Conservation (phyloP, 2,113 vertebrate species). For the Platycercus adscitus region DNA sequence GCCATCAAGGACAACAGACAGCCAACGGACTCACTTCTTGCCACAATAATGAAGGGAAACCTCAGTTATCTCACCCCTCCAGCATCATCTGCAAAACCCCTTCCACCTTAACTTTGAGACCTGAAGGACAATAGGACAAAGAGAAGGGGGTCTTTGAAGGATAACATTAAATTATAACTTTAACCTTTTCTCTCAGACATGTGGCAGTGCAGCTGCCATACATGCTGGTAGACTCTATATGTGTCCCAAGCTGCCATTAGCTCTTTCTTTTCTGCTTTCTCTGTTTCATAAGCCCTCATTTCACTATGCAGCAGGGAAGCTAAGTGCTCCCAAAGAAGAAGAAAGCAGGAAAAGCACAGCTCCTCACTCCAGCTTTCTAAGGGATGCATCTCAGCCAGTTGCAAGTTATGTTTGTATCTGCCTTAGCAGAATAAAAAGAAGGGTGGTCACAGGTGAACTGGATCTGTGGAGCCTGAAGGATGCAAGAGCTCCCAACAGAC, state of each 20-base stretch:
- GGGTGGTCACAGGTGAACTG: accelerated
- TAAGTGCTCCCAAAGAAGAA: background rate
- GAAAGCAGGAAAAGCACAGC: background rate
- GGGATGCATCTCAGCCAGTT: background rate
- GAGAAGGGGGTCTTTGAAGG: background rate
- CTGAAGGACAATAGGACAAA: background rate
- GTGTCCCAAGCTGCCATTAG: background rate
- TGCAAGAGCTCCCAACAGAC: background rate
- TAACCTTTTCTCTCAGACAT: background rate
- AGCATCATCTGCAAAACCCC: background rate
- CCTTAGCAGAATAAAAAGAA: background rate
- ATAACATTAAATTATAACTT: background rate
- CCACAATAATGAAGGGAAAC: background rate
- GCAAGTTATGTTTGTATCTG: background rate
- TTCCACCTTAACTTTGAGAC: background rate
- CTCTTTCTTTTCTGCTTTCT: background rate
- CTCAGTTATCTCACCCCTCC: background rate
- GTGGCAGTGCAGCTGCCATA: background rate
- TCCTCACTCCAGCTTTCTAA: background rate
- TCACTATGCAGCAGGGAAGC: background rate
- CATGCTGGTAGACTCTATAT: accelerated
- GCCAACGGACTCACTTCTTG: background rate
- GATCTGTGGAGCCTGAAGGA: background rate
- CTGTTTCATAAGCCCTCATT: background rate
- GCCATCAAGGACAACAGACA: background rate